Conservation (phyloP, 2,888 invertebrate genomes). For the Eledona agricola region DNA sequence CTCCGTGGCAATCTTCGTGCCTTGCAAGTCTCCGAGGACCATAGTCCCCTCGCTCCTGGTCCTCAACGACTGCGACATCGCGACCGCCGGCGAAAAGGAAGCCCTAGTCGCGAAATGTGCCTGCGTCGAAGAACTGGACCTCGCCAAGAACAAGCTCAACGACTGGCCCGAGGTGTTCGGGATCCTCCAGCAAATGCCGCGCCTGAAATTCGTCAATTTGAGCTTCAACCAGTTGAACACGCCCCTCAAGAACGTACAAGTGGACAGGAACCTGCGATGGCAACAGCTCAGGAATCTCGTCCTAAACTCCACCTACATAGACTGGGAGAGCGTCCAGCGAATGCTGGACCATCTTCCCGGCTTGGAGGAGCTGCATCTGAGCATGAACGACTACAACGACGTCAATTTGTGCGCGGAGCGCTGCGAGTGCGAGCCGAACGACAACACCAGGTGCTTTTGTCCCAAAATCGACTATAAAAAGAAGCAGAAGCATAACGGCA, state of each 20-base stretch:
- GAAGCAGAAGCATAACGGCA: constrained; percentile 67
- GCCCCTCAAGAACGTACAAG: constrained; percentile 66
- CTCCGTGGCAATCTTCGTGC: constrained; percentile 87
- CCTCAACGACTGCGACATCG: constrained; percentile 90
- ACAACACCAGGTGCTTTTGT: constrained; percentile 44
- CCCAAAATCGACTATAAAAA: constrained; percentile 49
- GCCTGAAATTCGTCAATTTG: constrained; percentile 89
- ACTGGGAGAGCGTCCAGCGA: constrained; percentile 84
- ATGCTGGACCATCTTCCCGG: constrained; percentile 79
- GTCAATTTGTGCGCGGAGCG: constrained; percentile 71
- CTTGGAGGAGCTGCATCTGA: constrained; percentile 91
- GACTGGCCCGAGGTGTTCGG: constrained; percentile 92
- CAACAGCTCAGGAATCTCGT: constrained; percentile 79
- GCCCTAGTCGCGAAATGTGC: constrained; percentile 84
- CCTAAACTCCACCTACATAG: constrained; percentile 85
- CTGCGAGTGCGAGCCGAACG: constrained; percentile 40
- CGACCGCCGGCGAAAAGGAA: constrained; percentile 85
- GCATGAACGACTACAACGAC: constrained; percentile 86
- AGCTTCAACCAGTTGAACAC: constrained; percentile 87
- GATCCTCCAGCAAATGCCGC: constrained; percentile 87
- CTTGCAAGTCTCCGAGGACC: constrained; percentile 79
- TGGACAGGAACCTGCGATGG: constrained; percentile 61
- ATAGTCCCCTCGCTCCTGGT: constrained; percentile 85
- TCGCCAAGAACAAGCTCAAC: constrained; percentile 90
- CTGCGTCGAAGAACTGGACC: constrained; percentile 91